phyloP scores from a whole-genome alignment of 1,140 invertebrate genomes.

The Laodelphax striatellus region DNA sequence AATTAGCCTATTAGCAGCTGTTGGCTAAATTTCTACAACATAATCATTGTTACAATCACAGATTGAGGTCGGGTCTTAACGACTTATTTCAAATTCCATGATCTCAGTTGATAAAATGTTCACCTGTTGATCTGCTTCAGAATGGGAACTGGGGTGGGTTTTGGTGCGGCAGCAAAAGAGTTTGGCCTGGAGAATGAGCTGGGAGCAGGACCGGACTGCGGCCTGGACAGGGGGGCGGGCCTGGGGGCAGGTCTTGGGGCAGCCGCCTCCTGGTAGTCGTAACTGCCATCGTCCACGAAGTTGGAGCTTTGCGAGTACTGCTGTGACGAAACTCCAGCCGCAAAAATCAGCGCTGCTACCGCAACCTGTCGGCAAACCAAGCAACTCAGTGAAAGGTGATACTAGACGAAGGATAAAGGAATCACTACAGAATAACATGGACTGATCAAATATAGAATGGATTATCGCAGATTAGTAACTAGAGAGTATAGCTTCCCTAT shows the following conservation, averaged over 20 bases:
- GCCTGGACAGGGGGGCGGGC: slow-evolving; percentile 33
- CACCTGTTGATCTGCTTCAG: slow-evolving; percentile 74
- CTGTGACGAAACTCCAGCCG: background rate
- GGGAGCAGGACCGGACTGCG: slow-evolving; percentile 28
- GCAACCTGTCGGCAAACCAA: background rate
- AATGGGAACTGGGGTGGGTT: slow-evolving; percentile 61
- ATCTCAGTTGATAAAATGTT: background rate
- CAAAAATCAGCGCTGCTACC: slow-evolving; percentile 9
- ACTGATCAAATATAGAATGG: too few relatives aligned
- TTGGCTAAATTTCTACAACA: too few relatives aligned
- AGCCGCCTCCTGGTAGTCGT: slow-evolving; percentile 31
- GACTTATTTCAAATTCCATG: too few relatives aligned
- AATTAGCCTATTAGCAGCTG: too few relatives aligned
- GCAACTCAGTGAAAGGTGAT: background rate
- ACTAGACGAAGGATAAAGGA: too few relatives aligned
- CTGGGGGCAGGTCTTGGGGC: slow-evolving; percentile 41
- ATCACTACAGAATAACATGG: too few relatives aligned
- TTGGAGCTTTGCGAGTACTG: slow-evolving; percentile 11
- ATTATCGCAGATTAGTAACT: too few relatives aligned
- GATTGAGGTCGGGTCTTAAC: too few relatives aligned
- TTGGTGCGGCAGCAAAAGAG: slow-evolving; percentile 30
- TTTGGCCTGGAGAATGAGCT: slow-evolving; percentile 26
- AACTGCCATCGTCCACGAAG: slow-evolving; percentile 46
- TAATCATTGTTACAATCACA: too few relatives aligned
- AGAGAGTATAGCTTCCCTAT: too few relatives aligned